Evolutionary conservation across 2,113 vertebrate genomes (phyloP).

Genomic region (Shinisaurus crocodilurus): DNA sequence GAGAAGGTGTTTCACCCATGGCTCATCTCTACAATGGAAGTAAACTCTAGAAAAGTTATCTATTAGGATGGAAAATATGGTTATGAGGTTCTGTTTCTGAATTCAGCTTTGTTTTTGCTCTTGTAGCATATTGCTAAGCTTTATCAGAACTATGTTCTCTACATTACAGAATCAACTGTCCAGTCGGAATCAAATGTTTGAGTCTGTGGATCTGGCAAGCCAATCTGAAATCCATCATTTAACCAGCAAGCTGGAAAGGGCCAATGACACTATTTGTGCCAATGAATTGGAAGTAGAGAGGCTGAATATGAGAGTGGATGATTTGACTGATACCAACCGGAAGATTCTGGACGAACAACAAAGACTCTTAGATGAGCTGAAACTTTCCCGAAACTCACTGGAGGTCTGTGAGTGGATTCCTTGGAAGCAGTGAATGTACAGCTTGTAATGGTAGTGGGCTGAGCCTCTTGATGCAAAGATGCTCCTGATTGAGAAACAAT

Average conservation of each 20-base stretch:
- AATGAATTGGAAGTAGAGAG: slow-evolving; percentile 87
- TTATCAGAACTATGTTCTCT: slow-evolving; percentile 26
- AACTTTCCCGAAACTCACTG: slow-evolving; percentile 78
- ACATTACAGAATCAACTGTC: slow-evolving; percentile 77
- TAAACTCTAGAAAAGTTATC: not conserved
- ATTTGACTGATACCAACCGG: slow-evolving; percentile 72
- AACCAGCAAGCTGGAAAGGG: slow-evolving; percentile 80
- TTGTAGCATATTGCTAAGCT: not conserved
- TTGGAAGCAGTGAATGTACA: not conserved
- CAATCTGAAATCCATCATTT: slow-evolving; percentile 83
- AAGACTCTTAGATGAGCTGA: slow-evolving; percentile 79
- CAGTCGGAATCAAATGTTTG: slow-evolving; percentile 76
- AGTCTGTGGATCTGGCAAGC: slow-evolving; percentile 80
- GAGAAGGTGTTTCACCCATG: not conserved
- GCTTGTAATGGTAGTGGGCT: not conserved
- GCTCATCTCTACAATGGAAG: not conserved
- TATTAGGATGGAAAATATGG: not conserved
- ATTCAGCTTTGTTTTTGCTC: slow-evolving; percentile 16
- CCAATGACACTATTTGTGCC: slow-evolving; percentile 81
- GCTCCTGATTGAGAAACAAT: not conserved
- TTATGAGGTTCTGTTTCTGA: not conserved
- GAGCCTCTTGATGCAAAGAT: not conserved
- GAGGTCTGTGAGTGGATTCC: slow-evolving; percentile 74
- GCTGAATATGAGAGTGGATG: slow-evolving; percentile 77
- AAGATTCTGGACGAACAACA: slow-evolving; percentile 71